Percentiles rank a stretch among this genome's conserved stretches.
These are phyloP conservation scores for Drosophila subsilvestris DNA, from an alignment of 2,888 invertebrate genomes.

Conservation along the genomic window DNA sequence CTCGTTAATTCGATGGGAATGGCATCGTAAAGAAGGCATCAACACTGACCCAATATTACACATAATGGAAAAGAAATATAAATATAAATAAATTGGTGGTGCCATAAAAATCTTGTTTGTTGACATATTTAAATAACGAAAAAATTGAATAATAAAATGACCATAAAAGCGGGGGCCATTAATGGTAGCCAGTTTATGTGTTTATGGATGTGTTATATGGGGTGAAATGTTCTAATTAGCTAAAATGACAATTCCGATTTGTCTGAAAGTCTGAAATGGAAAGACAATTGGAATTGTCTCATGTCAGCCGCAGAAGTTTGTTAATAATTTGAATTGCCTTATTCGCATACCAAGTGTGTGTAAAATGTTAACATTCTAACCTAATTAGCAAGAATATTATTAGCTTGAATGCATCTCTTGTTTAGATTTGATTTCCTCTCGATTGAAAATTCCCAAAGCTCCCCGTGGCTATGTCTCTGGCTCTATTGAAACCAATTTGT, in stretches of 20 bases:
- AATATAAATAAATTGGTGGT: conserved; percentile 38
- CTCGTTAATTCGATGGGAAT: conserved; percentile 56
- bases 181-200: neutral
- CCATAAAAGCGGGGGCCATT: neutral
- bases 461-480: conserved; percentile 16
- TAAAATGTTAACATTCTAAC: neutral
- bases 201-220: neutral
- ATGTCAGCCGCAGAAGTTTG: neutral
- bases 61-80: conserved; percentile 16
- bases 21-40: conserved; percentile 37
- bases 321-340: neutral
- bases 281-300: neutral
- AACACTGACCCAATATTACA: conserved; percentile 33
- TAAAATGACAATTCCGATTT: neutral
- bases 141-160: conserved; percentile 46
- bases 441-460: neutral
- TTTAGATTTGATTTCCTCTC: conserved; percentile 8
- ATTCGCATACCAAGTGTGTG: neutral
- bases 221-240: conserved; percentile 2
- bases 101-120: conserved; percentile 37
- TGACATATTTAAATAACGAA: conserved; percentile 40
- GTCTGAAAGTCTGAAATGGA: neutral
- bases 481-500: conserved; percentile 22
- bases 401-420: neutral
- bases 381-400: neutral